Evolutionary conservation across 2,113 vertebrate genomes (phyloP).

Genomic region (Tamias sibiricus): DNA sequence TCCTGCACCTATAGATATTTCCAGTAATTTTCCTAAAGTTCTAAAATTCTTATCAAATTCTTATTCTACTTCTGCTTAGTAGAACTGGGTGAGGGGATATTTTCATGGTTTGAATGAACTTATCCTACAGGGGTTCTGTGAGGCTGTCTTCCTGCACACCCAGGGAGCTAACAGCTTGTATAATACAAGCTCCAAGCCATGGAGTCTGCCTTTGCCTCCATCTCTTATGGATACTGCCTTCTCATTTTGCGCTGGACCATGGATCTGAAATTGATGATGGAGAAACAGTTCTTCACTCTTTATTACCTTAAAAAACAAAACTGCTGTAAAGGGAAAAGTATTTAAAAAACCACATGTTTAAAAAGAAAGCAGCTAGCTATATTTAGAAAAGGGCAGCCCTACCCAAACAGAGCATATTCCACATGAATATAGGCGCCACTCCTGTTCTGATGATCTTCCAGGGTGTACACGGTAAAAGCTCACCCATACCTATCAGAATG

Average conservation of each 20-base stretch:
- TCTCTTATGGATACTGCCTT: background rate
- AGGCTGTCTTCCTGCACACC: slow-evolving; percentile 53
- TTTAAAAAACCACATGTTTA: slow-evolving; percentile 34
- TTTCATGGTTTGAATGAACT: slow-evolving; percentile 60
- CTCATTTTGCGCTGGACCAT: background rate
- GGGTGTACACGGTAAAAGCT: background rate
- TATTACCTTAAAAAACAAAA: slow-evolving; percentile 41
- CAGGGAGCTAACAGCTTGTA: slow-evolving; percentile 26
- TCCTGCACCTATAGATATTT: background rate
- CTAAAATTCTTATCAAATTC: slow-evolving; percentile 43
- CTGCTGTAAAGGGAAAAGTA: background rate
- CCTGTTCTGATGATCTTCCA: background rate
- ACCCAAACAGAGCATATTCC: background rate
- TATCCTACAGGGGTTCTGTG: slow-evolving; percentile 38
- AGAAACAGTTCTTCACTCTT: slow-evolving; percentile 44
- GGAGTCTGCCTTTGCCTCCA: background rate
- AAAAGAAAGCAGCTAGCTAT: background rate
- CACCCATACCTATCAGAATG: slow-evolving; percentile 27
- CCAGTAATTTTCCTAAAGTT: slow-evolving; percentile 32
- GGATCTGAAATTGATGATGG: background rate
- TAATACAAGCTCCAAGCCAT: background rate
- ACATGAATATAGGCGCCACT: background rate
- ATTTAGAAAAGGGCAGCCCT: background rate
- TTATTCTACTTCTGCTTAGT: slow-evolving; percentile 53
- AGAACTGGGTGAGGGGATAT: slow-evolving; percentile 60